Evolutionary conservation across 2,888 invertebrate species (phyloP).

Genomic region (Vesta saturnalis): DNA sequence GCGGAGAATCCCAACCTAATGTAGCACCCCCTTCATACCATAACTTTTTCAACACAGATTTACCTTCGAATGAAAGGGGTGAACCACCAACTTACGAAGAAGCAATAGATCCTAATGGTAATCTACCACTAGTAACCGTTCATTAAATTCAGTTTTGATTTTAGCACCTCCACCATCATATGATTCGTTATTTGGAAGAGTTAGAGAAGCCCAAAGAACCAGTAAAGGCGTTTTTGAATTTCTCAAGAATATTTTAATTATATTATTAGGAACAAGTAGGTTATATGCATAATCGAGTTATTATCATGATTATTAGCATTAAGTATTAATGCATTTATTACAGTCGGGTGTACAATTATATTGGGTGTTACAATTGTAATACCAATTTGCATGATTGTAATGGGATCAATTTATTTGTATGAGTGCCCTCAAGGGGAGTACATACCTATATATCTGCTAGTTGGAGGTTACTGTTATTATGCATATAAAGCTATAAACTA

Average conservation of each 20-base stretch:
- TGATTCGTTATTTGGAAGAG: constrained; percentile 72
- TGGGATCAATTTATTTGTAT: constrained; percentile 71
- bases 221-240: constrained; percentile 71
- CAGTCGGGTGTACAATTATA: constrained; percentile 74
- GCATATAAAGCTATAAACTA: not conserved
- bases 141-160: not conserved
- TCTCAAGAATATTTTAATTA: constrained; percentile 68
- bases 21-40: constrained; percentile 49
- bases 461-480: constrained; percentile 64
- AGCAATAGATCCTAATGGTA: constrained; percentile 70
- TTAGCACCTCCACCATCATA: constrained; percentile 73
- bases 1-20: constrained; percentile 40
- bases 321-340: not conserved
- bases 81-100: constrained; percentile 72
- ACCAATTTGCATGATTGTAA: constrained; percentile 75
- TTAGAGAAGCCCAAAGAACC: constrained; percentile 69
- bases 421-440: constrained; percentile 73
- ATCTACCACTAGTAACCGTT: constrained; percentile 18
- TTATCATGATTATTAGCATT: not conserved
- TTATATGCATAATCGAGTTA: constrained; percentile 36
- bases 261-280: constrained; percentile 72
- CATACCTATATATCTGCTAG: constrained; percentile 75
- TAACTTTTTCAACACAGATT: constrained; percentile 45
- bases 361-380: constrained; percentile 71
- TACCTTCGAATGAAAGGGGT: constrained; percentile 55